Conservation (phyloP, 2,797 vertebrate genomes). For the Gila robusta region DNA sequence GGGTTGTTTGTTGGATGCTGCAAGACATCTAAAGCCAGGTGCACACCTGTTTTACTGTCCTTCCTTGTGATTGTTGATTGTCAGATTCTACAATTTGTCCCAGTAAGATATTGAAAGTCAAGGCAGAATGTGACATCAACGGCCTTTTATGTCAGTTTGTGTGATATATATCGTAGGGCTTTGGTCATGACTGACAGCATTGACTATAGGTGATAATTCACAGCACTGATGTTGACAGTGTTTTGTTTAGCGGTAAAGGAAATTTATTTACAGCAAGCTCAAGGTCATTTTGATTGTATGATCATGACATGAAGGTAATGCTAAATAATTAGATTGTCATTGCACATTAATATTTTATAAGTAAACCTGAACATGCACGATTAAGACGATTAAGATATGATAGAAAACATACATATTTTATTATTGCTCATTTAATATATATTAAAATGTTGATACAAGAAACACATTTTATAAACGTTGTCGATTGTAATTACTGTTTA, state of each 20-base stretch:
- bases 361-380: not conserved
- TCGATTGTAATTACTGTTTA: not conserved
- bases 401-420: not conserved
- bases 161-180: not conserved
- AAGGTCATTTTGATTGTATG: not conserved
- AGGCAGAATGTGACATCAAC: not conserved
- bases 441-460: not conserved
- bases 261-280: not conserved
- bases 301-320: not conserved
- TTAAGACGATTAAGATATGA: not conserved
- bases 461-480: not conserved
- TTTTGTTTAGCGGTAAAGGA: not conserved
- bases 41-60: not conserved
- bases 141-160: slow-evolving; percentile 3
- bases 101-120: not conserved
- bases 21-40: not conserved
- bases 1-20: slow-evolving; percentile 12
- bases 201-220: not conserved
- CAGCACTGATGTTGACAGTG: not conserved
- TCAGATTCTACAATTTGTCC: not conserved
- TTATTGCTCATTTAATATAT: too few species aligned
- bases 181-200: slow-evolving; percentile 10
- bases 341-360: not conserved
- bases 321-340: not conserved
- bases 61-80: slow-evolving; percentile 8